Evolutionary conservation across 2,797 vertebrate genomes (phyloP), one percentile per base, ranked within the genome.

Genomic region (Morelia viridis): DNA sequence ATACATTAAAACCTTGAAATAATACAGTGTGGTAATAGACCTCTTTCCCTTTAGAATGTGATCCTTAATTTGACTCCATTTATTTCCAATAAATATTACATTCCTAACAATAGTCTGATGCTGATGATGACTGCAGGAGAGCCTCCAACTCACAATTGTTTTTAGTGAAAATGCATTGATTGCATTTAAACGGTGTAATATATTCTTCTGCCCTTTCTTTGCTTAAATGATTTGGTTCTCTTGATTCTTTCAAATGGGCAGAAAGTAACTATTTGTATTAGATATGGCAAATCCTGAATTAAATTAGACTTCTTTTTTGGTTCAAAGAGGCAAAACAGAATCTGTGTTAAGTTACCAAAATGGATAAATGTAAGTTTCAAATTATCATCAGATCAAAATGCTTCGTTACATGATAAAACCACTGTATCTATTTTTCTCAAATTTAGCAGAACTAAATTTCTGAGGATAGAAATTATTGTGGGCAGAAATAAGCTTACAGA

Each of bases 1-100:
- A 94, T 92, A 90, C 31, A 90, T 31, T 93, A 46, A 92, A 91
- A 53, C 0, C 31, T 88, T 60, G 17, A 60, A 60, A 60, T 60
- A 60, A 60, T 60, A 60, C 58, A 22, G 58, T 60, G 19, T 60
- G 58, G 5, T 60, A 60, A 60, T 60, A 60, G 58, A 84, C 26
- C 24, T 84, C 80, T 26, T 13, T 84, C 11, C 26, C n/a, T 35
- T 24, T 41, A 83, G 57, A 50, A 85, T 35, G 53, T 41, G 19
- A 85, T 22, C 22, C 19, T 86, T 46, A 12, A 56, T 12, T 90
- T 56, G 35, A 19, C 31, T 65, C 31, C 64, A n/a, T 28, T 65
- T 68, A 46, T n/a, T 68, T 3, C 0, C 50, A 17, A 31, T n/a
- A 53, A 58, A 46, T 19, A 31, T 68, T 46, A 76, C 53, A 89